Conservation (phyloP, 2,113 vertebrate species). For the Geothlypis trichas region DNA sequence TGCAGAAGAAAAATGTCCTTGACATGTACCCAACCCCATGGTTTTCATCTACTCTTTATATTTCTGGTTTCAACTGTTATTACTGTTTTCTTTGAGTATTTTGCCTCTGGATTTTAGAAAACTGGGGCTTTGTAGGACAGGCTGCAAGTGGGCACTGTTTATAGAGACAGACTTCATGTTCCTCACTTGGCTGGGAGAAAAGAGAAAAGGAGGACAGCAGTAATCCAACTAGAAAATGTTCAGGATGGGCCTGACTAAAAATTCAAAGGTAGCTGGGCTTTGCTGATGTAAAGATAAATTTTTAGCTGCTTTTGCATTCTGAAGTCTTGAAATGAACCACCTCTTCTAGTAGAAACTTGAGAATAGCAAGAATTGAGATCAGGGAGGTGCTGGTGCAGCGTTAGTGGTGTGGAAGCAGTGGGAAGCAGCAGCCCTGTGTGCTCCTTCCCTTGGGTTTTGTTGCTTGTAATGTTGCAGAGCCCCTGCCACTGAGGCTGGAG, state of each 20-base stretch:
- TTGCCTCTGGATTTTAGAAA: background rate
- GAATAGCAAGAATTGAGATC: background rate
- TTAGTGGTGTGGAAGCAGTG: background rate
- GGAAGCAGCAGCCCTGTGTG: background rate
- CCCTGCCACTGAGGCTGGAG: background rate
- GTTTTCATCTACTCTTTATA: background rate
- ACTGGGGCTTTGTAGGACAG: fast-evolving
- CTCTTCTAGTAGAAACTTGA: background rate
- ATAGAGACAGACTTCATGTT: background rate
- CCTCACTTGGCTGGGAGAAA: background rate
- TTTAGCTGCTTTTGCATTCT: background rate
- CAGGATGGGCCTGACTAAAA: background rate
- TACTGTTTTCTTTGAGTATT: background rate
- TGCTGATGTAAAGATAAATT: background rate
- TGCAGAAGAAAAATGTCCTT: background rate
- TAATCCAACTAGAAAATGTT: background rate
- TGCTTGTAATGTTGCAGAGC: background rate
- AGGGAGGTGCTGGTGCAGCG: background rate
- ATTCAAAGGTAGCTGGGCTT: background rate
- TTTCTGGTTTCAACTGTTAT: background rate
- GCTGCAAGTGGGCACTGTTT: fast-evolving
- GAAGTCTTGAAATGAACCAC: background rate
- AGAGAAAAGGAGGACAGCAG: background rate
- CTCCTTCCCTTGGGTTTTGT: background rate
- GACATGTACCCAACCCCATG: fast-evolving